Conservation (phyloP, 2,888 invertebrate genomes). For the Drosophila lutescens region DNA sequence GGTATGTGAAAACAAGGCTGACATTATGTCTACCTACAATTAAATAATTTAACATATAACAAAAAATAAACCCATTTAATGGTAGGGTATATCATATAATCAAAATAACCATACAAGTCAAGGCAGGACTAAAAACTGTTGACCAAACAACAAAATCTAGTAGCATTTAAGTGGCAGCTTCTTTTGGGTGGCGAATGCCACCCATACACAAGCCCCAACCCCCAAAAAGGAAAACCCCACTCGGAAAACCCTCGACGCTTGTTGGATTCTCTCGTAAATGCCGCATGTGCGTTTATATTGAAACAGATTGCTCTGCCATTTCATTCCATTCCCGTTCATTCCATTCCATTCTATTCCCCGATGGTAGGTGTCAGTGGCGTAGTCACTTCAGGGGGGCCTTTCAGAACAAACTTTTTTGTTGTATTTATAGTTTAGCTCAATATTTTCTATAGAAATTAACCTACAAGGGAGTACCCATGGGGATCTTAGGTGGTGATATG, state of each 20-base stretch:
- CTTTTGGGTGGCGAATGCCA: conserved; percentile 11
- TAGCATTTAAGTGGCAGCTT: conserved; percentile 67
- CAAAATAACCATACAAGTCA: background rate
- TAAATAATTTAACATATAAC: too few relatives aligned
- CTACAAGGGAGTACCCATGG: too few relatives aligned
- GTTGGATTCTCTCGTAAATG: conserved; percentile 71
- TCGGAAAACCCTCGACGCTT: conserved; percentile 45
- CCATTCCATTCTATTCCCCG: conserved; percentile 21
- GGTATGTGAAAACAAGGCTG: too few relatives aligned
- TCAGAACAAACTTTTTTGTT: background rate
- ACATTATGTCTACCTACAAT: too few relatives aligned
- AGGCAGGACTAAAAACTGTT: conserved; percentile 20
- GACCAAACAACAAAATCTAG: conserved; percentile 65
- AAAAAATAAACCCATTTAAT: too few relatives aligned
- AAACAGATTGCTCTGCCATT: conserved; percentile 83
- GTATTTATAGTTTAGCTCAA: background rate
- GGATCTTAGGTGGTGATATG: too few relatives aligned
- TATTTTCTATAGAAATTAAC: too few relatives aligned
- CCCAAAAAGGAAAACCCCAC: conserved; percentile 1
- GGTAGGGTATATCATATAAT: background rate
- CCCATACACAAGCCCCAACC: conserved; percentile 20
- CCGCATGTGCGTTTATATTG: conserved; percentile 82
- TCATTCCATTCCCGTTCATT: conserved; percentile 17
- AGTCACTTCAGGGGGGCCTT: too few relatives aligned
- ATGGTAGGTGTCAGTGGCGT: background rate